Evolutionary conservation across 2,888 invertebrate species (phyloP).

Genomic region (Pachliopta kotzebuea): DNA sequence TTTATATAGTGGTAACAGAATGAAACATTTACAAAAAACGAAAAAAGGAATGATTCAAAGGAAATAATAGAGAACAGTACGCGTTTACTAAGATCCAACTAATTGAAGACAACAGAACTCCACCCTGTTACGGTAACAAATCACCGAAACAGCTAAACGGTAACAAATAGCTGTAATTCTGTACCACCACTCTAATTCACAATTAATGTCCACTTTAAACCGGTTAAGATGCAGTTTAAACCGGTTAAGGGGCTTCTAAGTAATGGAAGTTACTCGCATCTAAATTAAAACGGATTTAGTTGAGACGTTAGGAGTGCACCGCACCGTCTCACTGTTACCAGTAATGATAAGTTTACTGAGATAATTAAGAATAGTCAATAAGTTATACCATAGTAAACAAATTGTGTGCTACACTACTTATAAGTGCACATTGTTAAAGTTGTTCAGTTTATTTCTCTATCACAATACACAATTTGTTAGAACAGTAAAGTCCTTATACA

Average conservation of each 20-base stretch:
- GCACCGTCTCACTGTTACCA: conserved; percentile 18
- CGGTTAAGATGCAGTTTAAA: conserved; percentile 50
- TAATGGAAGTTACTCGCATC: conserved; percentile 30
- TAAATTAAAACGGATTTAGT: conserved; percentile 33
- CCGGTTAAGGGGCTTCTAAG: conserved; percentile 43
- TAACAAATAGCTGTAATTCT: conserved; percentile 55
- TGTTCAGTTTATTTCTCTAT: no score
- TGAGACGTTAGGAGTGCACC: conserved; percentile 16
- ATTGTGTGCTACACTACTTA: no score
- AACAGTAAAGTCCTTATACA: no score
- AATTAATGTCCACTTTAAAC: conserved; percentile 54
- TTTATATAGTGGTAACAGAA: no score
- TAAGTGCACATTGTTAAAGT: no score
- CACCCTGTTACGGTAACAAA: conserved; percentile 35
- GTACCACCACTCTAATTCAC: conserved; percentile 53
- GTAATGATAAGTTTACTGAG: conserved; percentile 14
- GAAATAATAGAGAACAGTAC: no score
- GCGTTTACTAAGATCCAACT: conserved; percentile 15
- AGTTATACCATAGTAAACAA: no score
- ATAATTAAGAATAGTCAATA: conserved; percentile 3
- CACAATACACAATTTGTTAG: no score
- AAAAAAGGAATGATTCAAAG: no score
- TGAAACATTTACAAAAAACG: no score
- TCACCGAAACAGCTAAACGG: conserved; percentile 47
- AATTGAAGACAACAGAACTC: conserved; percentile 36